Evolutionary conservation across 2,113 vertebrate species (phyloP).

Genomic region (Passerina amoena): DNA sequence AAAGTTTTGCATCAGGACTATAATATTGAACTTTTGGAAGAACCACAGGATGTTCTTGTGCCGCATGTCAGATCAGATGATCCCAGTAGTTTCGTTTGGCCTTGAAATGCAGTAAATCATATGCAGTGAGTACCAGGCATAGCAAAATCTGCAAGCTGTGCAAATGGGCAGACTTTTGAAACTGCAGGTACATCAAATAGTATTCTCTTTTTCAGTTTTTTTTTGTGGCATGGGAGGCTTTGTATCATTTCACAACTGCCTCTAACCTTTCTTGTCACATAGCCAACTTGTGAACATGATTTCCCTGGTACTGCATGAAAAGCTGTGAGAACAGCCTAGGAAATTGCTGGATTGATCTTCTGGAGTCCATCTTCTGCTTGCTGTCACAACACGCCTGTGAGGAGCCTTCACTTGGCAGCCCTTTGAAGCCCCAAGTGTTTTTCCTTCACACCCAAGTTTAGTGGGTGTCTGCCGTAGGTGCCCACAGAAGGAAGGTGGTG

Average conservation of each 20-base stretch:
- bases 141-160: neutral
- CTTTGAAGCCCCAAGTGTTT: neutral
- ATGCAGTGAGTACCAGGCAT: neutral
- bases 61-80: neutral
- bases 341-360: neutral
- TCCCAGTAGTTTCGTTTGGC: neutral
- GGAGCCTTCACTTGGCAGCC: neutral
- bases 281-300: neutral
- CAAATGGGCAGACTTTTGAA: neutral
- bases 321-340: neutral
- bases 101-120: neutral
- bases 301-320: neutral
- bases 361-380: neutral
- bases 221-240: neutral
- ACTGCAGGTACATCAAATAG: neutral
- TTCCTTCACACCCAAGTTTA: neutral
- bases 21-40: neutral
- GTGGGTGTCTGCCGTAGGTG: neutral
- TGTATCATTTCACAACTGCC: neutral
- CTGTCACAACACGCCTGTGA: accelerated
- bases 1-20: neutral
- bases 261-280: neutral
- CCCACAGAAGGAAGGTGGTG: neutral
- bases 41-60: neutral
- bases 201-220: neutral